Evolutionary conservation across 2,888 invertebrate genomes (phyloP), one percentile per base, ranked within the genome.

Genomic region (Apotomis betuletana): DNA sequence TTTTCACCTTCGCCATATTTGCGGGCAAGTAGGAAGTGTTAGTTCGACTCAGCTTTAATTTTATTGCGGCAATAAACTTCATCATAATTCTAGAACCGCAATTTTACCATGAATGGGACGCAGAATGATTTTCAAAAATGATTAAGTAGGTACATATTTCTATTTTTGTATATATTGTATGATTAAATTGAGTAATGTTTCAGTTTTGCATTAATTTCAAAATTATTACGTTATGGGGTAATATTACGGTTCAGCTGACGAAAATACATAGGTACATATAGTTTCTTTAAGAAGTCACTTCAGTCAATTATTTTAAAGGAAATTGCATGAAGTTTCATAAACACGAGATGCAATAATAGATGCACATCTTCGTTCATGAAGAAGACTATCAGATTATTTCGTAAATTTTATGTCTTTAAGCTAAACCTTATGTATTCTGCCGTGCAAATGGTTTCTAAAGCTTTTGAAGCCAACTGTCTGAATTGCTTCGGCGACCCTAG

Each of bases 401-500:
- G 15, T 9, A 10, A 46, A 8, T 36, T 38, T 57, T 10, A 55
- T n/a, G 15, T 41, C 27, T n/a, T 65, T 64, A 46, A 36, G 46
- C 36, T 65, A 65, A 44, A 55, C 55, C 46, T 27, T 57, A 57
- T 65, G 55, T 12, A 65, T 64, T 64, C 15, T 15, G 27, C 44
- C 46, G 57, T 65, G 65, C 69, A 69, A 69, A 69, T 57, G 49
- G 57, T 55, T 55, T 36, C 54, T 10, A 13, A 54, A 27, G 10
- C 38, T 62, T 44, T 38, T 46, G 57, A 57, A 12, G 55, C 46
- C 12, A 57, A 55, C 55, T 15, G 65, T 46, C 65, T 36, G 55
- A 54, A 44, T 54, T 27, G 55, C 55, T 49, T 51, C 8, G 51
- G 51, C 51, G 49, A 59, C 58, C 36, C 15, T 74, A 78, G 76